Percentiles rank a stretch among this genome's conserved stretches.
phyloP scores from a whole-genome alignment of 2,113 vertebrate species.

The Nycticorax nycticorax region DNA sequence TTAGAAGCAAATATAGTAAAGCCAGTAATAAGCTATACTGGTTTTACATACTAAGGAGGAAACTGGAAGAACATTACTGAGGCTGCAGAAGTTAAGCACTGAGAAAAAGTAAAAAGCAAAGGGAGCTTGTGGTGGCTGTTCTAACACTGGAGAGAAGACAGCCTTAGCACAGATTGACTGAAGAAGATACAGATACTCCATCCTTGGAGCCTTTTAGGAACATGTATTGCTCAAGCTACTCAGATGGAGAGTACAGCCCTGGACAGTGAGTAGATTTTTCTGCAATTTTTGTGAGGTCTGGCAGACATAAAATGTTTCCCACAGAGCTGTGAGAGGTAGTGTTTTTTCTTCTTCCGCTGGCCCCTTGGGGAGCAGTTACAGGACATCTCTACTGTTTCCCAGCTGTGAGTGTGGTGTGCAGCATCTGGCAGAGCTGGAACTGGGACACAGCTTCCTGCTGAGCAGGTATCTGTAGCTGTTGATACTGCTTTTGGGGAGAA shows the following conservation, averaged over 20 bases:
- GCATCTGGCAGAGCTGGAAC: neutral
- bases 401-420: neutral
- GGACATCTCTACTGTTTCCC: neutral
- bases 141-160: neutral
- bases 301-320: neutral
- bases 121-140: accelerated
- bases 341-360: neutral
- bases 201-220: neutral
- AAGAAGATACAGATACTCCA: neutral
- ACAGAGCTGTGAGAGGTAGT: neutral
- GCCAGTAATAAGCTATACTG: neutral
- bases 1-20: neutral
- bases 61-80: neutral
- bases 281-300: neutral
- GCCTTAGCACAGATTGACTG: neutral
- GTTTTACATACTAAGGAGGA: neutral
- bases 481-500: neutral
- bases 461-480: neutral
- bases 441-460: neutral
- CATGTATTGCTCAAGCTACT: neutral
- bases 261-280: neutral
- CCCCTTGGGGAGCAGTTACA: neutral
- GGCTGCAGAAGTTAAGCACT: neutral
- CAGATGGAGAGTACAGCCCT: neutral
- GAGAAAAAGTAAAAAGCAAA: neutral